phyloP scores from a whole-genome alignment of 1,140 invertebrate genomes.

The Temnothorax curvispinosus region DNA sequence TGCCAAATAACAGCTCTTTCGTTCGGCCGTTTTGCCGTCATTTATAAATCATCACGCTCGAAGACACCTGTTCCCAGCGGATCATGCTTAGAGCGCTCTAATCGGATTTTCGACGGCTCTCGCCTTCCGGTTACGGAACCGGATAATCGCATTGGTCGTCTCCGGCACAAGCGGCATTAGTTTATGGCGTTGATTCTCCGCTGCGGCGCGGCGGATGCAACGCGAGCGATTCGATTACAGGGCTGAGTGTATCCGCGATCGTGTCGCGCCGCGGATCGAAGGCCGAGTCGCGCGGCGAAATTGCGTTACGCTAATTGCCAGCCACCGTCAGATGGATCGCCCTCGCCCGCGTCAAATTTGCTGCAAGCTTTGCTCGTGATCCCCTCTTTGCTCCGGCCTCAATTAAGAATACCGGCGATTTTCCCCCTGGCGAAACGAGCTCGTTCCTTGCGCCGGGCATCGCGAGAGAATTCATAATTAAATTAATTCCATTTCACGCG shows the following conservation, averaged over 20 bases:
- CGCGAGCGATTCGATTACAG: slow-evolving; percentile 61
- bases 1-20: slow-evolving; percentile 13
- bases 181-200: slow-evolving; percentile 54
- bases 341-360: slow-evolving; percentile 30
- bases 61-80: slow-evolving; percentile 6
- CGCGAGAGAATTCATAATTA: slow-evolving; percentile 3
- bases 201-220: slow-evolving; percentile 11
- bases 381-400: neutral
- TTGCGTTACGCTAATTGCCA: slow-evolving; percentile 35
- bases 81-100: slow-evolving; percentile 51
- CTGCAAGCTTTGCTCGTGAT: neutral
- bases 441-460: neutral
- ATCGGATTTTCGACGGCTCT: slow-evolving; percentile 54
- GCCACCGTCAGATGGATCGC: slow-evolving; percentile 13
- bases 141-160: slow-evolving; percentile 59
- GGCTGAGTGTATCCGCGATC: slow-evolving; percentile 1
- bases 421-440: neutral
- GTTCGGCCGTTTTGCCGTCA: slow-evolving; percentile 5
- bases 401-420: slow-evolving; percentile 50
- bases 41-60: slow-evolving; percentile 62
- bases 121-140: slow-evolving; percentile 59
- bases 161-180: slow-evolving; percentile 41
- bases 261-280: slow-evolving; percentile 3
- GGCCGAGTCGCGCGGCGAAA: slow-evolving; percentile 17
- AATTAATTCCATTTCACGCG: slow-evolving; percentile 8